phyloP scores from a whole-genome alignment of 2,797 vertebrate genomes.

The Rhincodon typus region DNA sequence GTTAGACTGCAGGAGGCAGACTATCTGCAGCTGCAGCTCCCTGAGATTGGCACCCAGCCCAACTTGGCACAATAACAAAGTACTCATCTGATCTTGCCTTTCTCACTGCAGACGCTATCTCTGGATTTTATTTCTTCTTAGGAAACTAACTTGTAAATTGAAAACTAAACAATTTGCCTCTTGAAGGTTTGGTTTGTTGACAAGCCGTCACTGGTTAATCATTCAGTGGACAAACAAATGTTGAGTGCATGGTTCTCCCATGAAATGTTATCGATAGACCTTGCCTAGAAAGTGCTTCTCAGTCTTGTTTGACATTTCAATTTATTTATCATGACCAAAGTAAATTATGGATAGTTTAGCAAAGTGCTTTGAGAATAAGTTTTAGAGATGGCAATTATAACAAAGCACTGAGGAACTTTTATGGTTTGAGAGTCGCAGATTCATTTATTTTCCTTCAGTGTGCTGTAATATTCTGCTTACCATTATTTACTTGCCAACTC shows the following conservation, averaged over 20 bases:
- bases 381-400: not conserved
- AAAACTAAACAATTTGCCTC: not conserved
- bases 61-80: not conserved
- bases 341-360: slow-evolving; percentile 14
- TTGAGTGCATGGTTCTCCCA: not conserved
- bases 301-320: slow-evolving; percentile 10
- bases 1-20: not conserved
- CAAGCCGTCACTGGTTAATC: not conserved
- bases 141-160: not conserved
- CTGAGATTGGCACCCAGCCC: not conserved
- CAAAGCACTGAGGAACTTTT: not conserved
- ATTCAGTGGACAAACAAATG: not conserved
- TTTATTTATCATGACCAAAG: not conserved
- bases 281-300: not conserved
- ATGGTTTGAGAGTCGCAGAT: too few relatives aligned
- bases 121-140: not conserved
- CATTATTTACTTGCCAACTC: not conserved
- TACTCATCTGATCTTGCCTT: not conserved
- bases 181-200: too few relatives aligned
- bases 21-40: not conserved
- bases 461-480: not conserved
- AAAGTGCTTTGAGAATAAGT: not conserved
- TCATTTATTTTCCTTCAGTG: not conserved
- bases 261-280: not conserved
- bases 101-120: not conserved